Evolutionary conservation across 2,113 vertebrate genomes (phyloP), one percentile per base, ranked within the genome.

Genomic region (Oreochromis aureus): DNA sequence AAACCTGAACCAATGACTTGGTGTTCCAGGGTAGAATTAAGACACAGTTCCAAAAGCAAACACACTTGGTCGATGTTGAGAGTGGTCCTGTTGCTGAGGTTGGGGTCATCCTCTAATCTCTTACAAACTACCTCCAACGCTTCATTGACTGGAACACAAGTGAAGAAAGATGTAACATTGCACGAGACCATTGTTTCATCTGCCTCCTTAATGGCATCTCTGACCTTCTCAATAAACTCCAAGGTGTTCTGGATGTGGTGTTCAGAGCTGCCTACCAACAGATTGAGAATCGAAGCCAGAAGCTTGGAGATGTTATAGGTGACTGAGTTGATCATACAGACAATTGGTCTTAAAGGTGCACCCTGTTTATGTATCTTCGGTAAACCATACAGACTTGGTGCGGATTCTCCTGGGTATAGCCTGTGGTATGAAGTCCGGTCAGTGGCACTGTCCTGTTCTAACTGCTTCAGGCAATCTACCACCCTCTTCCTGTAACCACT

Each of bases 61-160:
- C 51, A 53, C 51, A 19, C 8, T 10, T 19, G 51, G 51, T 53
- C 0, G 18, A 5, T 53, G 51, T 4, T 53, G 51, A 53, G 18
- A 53, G 51, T 0, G 16, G 7, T 51, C 48, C 18, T 19, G 51
- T 1, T 53, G 51, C 18, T 53, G 18, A 51, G 48, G 2, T 51
- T 51, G 16, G 48, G 4, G 16, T 51, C 2, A 51, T 19, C 2
- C 48, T 51, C 16, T 19, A 51, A 51, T 51, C 7, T 51, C 48
- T 51, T 51, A 18, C 4, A 4, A 1, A 51, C 1, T 3, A 51
- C 48, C 48, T 51, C 48, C 16, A 19, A 1, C 0, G 0, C 48
- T 19, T 51, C 16, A 0, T 0, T 51, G 48, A 51, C 48, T 53
- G 48, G 48, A 1, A 9, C 1, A 1, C 51, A 53, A 10, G 8